Conservation (phyloP, 2,888 invertebrate genomes). For the Pristionchus mayeri region DNA sequence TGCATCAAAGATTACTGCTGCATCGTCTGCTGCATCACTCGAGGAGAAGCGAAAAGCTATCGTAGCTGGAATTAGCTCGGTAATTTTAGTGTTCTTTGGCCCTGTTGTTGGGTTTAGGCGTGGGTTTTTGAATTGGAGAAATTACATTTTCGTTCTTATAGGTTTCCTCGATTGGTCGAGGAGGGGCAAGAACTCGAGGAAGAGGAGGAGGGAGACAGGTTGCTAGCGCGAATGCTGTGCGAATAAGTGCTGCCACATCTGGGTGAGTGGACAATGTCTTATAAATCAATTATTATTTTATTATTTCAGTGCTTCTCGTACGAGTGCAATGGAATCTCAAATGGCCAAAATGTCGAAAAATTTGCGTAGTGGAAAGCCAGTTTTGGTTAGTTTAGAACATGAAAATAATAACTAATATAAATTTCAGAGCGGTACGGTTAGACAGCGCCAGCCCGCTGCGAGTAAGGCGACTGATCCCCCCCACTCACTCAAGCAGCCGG, state of each 20-base stretch:
- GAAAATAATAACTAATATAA: not conserved
- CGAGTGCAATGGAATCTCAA: not conserved
- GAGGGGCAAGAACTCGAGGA: not conserved
- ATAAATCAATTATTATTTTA: too few species aligned
- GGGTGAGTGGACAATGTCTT: too few species aligned
- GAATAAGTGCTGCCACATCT: too few species aligned
- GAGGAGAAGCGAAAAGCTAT: conserved; percentile 17
- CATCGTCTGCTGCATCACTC: not conserved
- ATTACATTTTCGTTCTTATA: too few species aligned
- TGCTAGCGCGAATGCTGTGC: too few species aligned
- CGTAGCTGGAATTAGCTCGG: not conserved
- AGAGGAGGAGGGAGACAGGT: not conserved
- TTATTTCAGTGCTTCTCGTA: conserved; percentile 3
- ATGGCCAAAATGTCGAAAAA: conserved; percentile 26
- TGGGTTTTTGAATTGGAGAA: not conserved
- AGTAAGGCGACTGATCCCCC: not conserved
- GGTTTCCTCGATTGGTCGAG: too few species aligned
- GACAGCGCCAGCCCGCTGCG: not conserved
- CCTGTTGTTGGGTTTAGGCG: too few species aligned
- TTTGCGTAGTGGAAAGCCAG: not conserved
- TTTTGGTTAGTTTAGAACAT: conserved; percentile 40
- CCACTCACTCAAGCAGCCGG: not conserved
- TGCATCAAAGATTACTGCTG: not conserved
- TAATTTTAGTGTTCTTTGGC: not conserved
- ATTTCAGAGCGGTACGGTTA: not conserved